These are phyloP conservation scores for Peromyscus aztecus DNA, from an alignment of 2,797 vertebrate species.

Conservation along the genomic window DNA sequence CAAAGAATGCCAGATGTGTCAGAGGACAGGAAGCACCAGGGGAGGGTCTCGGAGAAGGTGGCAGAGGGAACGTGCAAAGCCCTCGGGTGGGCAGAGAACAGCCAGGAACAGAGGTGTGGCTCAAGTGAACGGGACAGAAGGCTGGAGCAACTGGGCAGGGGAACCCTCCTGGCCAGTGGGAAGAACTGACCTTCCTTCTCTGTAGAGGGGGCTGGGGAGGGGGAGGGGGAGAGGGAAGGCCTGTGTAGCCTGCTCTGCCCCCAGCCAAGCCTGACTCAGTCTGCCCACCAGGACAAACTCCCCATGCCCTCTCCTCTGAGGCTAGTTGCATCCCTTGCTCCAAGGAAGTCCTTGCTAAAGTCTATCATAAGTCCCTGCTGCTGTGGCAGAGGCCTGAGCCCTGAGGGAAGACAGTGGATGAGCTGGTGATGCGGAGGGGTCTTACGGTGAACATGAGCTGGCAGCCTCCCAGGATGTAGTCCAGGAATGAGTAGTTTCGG, in stretches of 20 bases:
- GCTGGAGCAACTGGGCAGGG: accelerated
- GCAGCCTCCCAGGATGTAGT: slow-evolving; percentile 98
- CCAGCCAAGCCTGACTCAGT: not conserved
- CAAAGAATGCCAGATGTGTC: not conserved
- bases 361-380: not conserved
- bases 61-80: not conserved
- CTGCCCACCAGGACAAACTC: not conserved
- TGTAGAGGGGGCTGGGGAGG: not conserved
- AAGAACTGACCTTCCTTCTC: not conserved
- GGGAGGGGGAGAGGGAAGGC: too few relatives aligned
- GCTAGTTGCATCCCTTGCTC: not conserved
- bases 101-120: not conserved
- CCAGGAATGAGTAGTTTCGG: slow-evolving; percentile 97
- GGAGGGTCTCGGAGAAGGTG: not conserved
- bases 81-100: not conserved
- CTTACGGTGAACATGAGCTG: slow-evolving; percentile 99
- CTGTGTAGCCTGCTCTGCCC: not conserved
- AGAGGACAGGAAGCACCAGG: not conserved
- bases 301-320: not conserved
- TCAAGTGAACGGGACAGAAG: not conserved
- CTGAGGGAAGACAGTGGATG: not conserved
- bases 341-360: not conserved
- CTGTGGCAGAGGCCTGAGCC: not conserved
- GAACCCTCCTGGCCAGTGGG: not conserved
- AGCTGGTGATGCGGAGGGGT: not conserved